Evolutionary conservation across 2,797 vertebrate species (phyloP), one percentile per base, ranked within the genome.

Genomic region (Cottoperca gobio): DNA sequence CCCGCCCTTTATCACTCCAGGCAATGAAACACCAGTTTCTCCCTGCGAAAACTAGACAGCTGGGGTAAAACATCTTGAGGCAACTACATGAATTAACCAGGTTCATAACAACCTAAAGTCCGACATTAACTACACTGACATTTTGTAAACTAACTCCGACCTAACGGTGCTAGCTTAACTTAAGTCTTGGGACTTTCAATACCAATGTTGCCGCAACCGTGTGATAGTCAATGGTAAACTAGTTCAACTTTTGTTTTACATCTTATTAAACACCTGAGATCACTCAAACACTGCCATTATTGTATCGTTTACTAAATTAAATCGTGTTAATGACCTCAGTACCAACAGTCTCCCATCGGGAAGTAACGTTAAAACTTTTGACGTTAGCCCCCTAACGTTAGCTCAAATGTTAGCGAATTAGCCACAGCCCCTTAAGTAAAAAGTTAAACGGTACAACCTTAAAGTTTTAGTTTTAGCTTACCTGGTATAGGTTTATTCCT

Each of bases 1-100:
- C 92, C 86, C 93, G 85, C 93, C 93, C 91, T 92, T 89, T 26
- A 79, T 54, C 78, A 49, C 73, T 78, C 28, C 50, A 26, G 26
- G 67, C 70, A 75, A 60, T 17, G 52, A 28, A 50, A 71, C 59
- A 28, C 57, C 21, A n/a, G 24, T 49, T 46, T 68, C 23, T 48
- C 35, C 24, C 6, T 37, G 33, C 5, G 33, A 72, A 74, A 82
- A 40, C 39, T 13, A 48, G 0, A 73, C 26, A 64, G 40, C 61
- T 50, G 14, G 23, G 6, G 49, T 12, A 5, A 62, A 54, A 71
- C 21, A 2, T 5, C 26, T 40, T 23, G 12, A 46, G n/a, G 0
- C 1, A 55, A 37, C n/a, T 11, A n/a, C 3, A 49, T 7, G 6
- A 70, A 33, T 37, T 5, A 54, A 19, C 0, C 6, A 54, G 24